A percentile compares a stretch with the other conserved stretches of the same genome.
phyloP scores from a whole-genome alignment of 2,888 invertebrate genomes.

The Tromatobia lineatoria region DNA sequence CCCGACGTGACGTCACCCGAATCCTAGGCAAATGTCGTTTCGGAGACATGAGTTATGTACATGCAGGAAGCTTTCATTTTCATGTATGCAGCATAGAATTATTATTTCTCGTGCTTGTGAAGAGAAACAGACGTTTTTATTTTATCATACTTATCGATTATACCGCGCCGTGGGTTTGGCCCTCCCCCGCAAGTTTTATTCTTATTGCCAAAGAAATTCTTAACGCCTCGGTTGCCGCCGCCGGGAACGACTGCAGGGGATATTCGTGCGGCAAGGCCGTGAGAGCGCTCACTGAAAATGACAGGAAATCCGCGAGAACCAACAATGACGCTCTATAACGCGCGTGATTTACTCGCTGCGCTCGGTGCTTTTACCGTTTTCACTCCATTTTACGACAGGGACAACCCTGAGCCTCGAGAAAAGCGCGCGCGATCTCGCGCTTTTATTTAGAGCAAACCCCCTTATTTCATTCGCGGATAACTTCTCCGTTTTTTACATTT shows the following conservation, averaged over 20 bases:
- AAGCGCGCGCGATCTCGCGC: neutral
- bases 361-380: conserved; percentile 45
- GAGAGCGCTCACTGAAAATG: conserved; percentile 61
- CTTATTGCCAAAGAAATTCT: conserved; percentile 57
- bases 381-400: conserved; percentile 50
- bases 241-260: conserved; percentile 22
- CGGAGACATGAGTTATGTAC: conserved; percentile 16
- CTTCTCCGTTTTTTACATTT: neutral
- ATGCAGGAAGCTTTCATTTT: conserved; percentile 1
- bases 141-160: conserved; percentile 56
- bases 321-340: conserved; percentile 66
- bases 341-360: conserved; percentile 58
- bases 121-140: conserved; percentile 36
- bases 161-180: conserved; percentile 18
- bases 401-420: conserved; percentile 30
- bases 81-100: neutral
- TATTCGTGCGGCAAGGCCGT: conserved; percentile 66
- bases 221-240: conserved; percentile 37
- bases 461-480: neutral
- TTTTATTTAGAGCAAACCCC: conserved; percentile 19
- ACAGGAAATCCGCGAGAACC: conserved; percentile 67
- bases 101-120: neutral
- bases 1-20: conserved; percentile 61
- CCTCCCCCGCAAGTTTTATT: conserved; percentile 20
- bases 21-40: conserved; percentile 61